A percentile compares a stretch with the other conserved stretches of the same genome.
Conservation (phyloP, 2,888 invertebrate species). For the Amiota communis region DNA sequence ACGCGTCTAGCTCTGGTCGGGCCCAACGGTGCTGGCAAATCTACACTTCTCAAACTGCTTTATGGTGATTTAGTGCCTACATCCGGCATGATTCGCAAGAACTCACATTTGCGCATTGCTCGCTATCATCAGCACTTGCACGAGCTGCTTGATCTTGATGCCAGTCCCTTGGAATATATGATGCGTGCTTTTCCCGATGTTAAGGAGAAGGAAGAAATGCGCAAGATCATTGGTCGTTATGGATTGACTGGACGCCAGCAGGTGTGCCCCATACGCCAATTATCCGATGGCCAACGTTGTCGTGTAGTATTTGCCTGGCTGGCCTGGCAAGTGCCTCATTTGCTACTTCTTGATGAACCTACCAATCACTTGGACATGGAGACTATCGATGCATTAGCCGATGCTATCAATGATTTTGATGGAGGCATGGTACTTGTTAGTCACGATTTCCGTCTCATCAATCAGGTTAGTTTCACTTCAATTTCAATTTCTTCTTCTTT, state of each 20-base stretch:
- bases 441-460: constrained; percentile 99
- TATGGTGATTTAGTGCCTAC: constrained; percentile 96
- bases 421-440: constrained; percentile 99
- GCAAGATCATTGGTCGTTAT: constrained; percentile 98
- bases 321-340: constrained; percentile 97
- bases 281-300: constrained; percentile 98
- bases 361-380: constrained; percentile 98
- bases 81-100: constrained; percentile 97
- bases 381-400: constrained; percentile 97
- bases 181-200: constrained; percentile 96
- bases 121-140: constrained; percentile 99
- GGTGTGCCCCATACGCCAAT: constrained; percentile 76
- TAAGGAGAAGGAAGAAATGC: constrained; percentile 98
- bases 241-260: constrained; percentile 98
- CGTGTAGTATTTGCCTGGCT: constrained; percentile 99
- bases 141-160: constrained; percentile 93
- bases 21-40: constrained; percentile 99
- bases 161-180: constrained; percentile 98
- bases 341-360: constrained; percentile 87
- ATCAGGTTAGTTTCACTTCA: constrained; percentile 81
- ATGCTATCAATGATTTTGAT: constrained; percentile 97
- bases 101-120: constrained; percentile 97
- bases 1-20: constrained; percentile 95
- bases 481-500: not conserved
- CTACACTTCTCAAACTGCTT: constrained; percentile 94